Conservation (phyloP, 2,888 invertebrate genomes). For the Dicycla oo region DNA sequence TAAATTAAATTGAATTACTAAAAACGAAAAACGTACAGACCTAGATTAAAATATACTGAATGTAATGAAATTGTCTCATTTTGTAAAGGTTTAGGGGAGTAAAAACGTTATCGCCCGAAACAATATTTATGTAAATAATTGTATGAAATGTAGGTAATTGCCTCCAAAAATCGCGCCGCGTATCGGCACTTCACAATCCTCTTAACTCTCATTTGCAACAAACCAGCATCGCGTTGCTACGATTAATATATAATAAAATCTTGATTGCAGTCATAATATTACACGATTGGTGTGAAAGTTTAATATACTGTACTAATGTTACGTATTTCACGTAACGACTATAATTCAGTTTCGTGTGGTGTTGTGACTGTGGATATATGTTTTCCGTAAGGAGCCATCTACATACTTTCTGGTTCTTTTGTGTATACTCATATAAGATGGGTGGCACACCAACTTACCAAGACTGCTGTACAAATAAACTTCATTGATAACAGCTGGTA, state of each 20-base stretch:
- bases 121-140: too few relatives aligned
- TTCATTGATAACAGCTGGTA: not conserved
- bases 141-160: too few relatives aligned
- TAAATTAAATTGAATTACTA: too few relatives aligned
- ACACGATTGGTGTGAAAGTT: constrained; percentile 49
- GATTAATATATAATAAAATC: constrained; percentile 9
- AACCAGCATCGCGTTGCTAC: not conserved
- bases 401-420: constrained; percentile 10
- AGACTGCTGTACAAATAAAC: not conserved
- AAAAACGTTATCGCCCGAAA: too few relatives aligned
- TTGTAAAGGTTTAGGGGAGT: too few relatives aligned
- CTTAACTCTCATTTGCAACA: not conserved
- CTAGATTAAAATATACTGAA: too few relatives aligned
- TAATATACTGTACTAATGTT: constrained; percentile 25
- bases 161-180: too few relatives aligned
- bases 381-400: constrained; percentile 40
- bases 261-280: constrained; percentile 15
- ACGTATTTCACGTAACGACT: constrained; percentile 37
- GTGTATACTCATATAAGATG: not conserved
- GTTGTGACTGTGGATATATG: constrained; percentile 14
- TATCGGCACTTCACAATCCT: too few relatives aligned
- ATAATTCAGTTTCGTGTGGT: constrained; percentile 37
- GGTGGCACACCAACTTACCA: constrained; percentile 14
- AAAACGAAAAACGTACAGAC: too few relatives aligned
- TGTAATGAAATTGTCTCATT: too few relatives aligned